A percentile compares a stretch with the other conserved stretches of the same genome.
Conservation (phyloP, 1,140 invertebrate species). For the Vanessa atalanta region DNA sequence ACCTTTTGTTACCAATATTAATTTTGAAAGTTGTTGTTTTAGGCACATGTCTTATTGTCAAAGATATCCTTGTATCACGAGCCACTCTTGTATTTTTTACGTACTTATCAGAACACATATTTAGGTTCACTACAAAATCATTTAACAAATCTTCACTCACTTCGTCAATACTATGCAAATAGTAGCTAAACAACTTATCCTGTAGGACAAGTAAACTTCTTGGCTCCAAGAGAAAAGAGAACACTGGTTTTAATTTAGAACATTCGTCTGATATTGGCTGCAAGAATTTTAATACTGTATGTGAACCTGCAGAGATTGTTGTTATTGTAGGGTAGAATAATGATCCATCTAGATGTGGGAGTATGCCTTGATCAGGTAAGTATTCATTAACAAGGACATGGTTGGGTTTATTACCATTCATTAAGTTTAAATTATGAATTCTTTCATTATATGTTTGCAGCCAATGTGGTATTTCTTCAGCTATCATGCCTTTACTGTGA, state of each 20-base stretch:
- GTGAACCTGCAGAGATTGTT: slow-evolving; percentile 95
- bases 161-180: slow-evolving; percentile 95
- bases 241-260: slow-evolving; percentile 66
- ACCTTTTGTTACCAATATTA: slow-evolving; percentile 87
- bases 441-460: slow-evolving; percentile 87
- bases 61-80: slow-evolving; percentile 89
- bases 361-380: slow-evolving; percentile 94
- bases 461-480: slow-evolving; percentile 94
- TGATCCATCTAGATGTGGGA: slow-evolving; percentile 97
- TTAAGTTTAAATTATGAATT: slow-evolving; percentile 87
- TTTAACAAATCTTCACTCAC: slow-evolving; percentile 85
- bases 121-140: slow-evolving; percentile 85
- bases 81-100: slow-evolving; percentile 81
- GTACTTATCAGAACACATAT: slow-evolving; percentile 82
- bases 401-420: slow-evolving; percentile 91
- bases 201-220: slow-evolving; percentile 93
- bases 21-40: slow-evolving; percentile 84
- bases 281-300: slow-evolving; percentile 94
- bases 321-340: slow-evolving; percentile 96
- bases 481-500: slow-evolving; percentile 95
- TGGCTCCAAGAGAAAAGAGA: slow-evolving; percentile 90
- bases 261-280: slow-evolving; percentile 70
- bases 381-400: slow-evolving; percentile 99
- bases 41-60: slow-evolving; percentile 97
- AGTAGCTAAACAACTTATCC: slow-evolving; percentile 91